phyloP scores from a whole-genome alignment of 2,888 invertebrate genomes.

The Pandemis heparana region DNA sequence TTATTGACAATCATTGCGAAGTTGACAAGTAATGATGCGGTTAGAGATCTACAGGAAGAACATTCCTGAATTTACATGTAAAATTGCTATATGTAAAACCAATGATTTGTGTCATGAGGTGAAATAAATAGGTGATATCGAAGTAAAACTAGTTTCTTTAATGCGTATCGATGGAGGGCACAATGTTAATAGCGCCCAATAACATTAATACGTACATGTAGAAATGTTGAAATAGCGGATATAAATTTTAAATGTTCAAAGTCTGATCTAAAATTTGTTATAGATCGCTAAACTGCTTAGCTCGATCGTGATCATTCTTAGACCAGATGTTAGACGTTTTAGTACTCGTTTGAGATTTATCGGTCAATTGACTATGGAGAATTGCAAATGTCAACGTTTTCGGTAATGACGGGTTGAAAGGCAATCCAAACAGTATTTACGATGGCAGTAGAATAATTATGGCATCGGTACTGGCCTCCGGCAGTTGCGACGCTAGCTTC shows the following conservation, averaged over 20 bases:
- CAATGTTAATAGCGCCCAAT: slow-evolving; percentile 24
- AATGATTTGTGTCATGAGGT: slow-evolving; percentile 36
- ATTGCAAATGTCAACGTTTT: slow-evolving; percentile 34
- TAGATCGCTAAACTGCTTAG: background rate
- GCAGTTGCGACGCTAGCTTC: slow-evolving; percentile 4
- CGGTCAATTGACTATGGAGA: slow-evolving; percentile 12
- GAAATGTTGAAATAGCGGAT: slow-evolving; percentile 4
- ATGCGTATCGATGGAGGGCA: slow-evolving; percentile 17
- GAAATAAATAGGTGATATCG: slow-evolving; percentile 34
- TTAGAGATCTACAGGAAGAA: slow-evolving; percentile 34
- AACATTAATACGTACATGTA: slow-evolving; percentile 22
- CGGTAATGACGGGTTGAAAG: slow-evolving; percentile 43
- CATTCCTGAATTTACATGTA: slow-evolving; percentile 27
- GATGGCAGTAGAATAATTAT: slow-evolving; percentile 45
- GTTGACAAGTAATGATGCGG: slow-evolving; percentile 27
- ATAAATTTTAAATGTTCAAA: slow-evolving; percentile 6
- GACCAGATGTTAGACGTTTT: background rate
- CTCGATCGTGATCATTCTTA: background rate
- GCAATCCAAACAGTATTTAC: slow-evolving; percentile 45
- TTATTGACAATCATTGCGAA: slow-evolving; percentile 30
- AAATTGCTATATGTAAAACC: slow-evolving; percentile 21
- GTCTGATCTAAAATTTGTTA: background rate
- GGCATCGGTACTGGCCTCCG: slow-evolving; percentile 18
- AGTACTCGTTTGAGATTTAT: slow-evolving; percentile 21
- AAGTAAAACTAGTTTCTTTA: slow-evolving; percentile 32